A percentile compares a stretch with the other conserved stretches of the same genome.
Evolutionary conservation across 2,113 vertebrate genomes (phyloP).

Genomic region (Verasper variegatus): DNA sequence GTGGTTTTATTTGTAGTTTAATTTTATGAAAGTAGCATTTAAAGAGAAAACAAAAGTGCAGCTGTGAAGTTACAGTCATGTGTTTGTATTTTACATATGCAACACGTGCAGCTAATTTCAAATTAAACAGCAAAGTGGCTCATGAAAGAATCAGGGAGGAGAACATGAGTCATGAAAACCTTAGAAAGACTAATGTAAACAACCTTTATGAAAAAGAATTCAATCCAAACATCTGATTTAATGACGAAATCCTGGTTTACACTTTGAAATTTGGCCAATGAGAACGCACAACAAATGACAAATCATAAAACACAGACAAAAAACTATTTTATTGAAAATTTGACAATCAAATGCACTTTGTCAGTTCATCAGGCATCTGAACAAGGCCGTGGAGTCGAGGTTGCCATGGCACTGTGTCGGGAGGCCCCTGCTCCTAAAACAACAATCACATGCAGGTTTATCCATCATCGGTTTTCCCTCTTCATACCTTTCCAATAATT

Average conservation of each 20-base stretch:
- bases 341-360: constrained; percentile 17
- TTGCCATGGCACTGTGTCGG: constrained; percentile 30
- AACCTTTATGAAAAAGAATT: background rate
- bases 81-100: background rate
- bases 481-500: constrained; percentile 16
- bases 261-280: too few species aligned
- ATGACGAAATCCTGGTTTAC: background rate
- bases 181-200: too few species aligned
- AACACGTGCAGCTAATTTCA: background rate
- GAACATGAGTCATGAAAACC: background rate
- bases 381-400: constrained; percentile 22
- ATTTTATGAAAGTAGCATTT: background rate
- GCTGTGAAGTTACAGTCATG: too few species aligned
- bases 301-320: constrained; percentile 9
- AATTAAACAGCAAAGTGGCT: background rate
- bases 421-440: constrained; percentile 12
- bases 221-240: background rate
- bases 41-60: too few species aligned
- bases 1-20: background rate
- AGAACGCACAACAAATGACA: background rate
- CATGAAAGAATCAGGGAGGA: background rate
- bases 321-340: constrained; percentile 49
- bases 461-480: constrained; percentile 6
- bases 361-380: constrained; percentile 20
- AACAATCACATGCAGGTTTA: constrained; percentile 10